These are phyloP conservation scores for Pocillopora damicornis DNA, from an alignment of 64 coral and sea anemone species.

Conservation along the genomic window DNA sequence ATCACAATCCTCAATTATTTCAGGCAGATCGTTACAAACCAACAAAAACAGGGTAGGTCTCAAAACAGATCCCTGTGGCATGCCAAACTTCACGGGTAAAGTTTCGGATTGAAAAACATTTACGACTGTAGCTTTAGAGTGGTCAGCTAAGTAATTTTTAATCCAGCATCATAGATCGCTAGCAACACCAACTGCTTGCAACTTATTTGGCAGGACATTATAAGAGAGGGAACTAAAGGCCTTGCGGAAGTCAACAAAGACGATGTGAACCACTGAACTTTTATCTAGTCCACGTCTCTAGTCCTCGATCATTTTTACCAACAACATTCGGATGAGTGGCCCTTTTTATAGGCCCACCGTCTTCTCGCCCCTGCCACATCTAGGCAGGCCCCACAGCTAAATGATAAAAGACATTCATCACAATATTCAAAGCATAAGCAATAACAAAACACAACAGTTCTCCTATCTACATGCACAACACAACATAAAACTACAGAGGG, in stretches of 20 bases:
- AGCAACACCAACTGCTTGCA: conserved; percentile 11
- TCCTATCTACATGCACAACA: no score
- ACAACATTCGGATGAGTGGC: not conserved
- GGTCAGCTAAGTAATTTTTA: conserved; percentile 30
- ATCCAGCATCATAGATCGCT: conserved; percentile 32
- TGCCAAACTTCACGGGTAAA: conserved; percentile 8
- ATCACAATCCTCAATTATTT: not conserved
- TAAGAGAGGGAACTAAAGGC: conserved; percentile 45
- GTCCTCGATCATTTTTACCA: conserved; percentile 22
- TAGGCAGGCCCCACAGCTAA: no score
- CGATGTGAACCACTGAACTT: conserved; percentile 18
- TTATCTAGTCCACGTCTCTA: conserved; percentile 2
- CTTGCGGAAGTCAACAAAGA: conserved; percentile 47
- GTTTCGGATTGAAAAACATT: conserved; percentile 16
- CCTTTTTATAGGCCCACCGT: conserved; percentile 50
- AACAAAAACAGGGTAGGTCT: conserved; percentile 28
- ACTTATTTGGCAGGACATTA: not conserved
- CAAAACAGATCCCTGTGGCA: conserved; percentile 45
- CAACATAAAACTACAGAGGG: no score
- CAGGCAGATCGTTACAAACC: conserved; percentile 24
- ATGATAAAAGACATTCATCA: no score
- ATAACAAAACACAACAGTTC: no score
- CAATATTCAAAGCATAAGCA: no score
- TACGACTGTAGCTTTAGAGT: conserved; percentile 3
- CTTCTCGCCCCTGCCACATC: no score